These are phyloP conservation scores for Aleiodes leptofemur DNA, from an alignment of 2,888 invertebrate genomes.

Conservation along the genomic window DNA sequence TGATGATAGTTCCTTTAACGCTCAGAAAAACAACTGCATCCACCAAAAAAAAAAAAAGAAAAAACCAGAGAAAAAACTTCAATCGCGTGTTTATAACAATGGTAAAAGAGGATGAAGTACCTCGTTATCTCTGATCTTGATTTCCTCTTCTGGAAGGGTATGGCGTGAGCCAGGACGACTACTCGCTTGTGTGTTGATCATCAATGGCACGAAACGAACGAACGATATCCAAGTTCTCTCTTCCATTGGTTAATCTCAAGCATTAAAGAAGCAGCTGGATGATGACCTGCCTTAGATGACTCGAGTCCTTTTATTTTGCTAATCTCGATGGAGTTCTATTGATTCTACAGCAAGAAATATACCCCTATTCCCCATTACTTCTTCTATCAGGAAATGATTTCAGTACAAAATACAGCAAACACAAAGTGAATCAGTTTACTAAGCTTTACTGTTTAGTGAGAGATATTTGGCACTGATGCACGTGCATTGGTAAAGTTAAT, in stretches of 20 bases:
- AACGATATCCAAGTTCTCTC: not conserved
- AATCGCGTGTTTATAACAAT: constrained; percentile 48
- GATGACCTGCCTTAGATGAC: constrained; percentile 18
- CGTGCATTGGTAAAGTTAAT: no score
- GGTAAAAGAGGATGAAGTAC: constrained; percentile 34
- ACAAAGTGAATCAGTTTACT: no score
- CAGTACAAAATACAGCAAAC: no score
- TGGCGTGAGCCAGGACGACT: constrained; percentile 38
- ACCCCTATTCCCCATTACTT: not conserved
- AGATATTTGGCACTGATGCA: not conserved
- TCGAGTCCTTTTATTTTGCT: constrained; percentile 8
- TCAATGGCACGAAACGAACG: constrained; percentile 35
- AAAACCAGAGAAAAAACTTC: constrained; percentile 11
- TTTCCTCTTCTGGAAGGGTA: constrained; percentile 38
- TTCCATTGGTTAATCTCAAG: not conserved
- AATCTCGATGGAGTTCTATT: constrained; percentile 7
- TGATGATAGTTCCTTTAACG: no score
- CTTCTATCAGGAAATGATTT: not conserved
- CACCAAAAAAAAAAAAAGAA: not conserved
- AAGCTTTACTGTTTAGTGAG: not conserved
- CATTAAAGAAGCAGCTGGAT: constrained; percentile 15
- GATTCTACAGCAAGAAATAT: no score
- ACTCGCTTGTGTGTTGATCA: constrained; percentile 37
- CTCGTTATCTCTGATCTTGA: constrained; percentile 47
- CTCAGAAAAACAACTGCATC: no score